phyloP scores from a whole-genome alignment of 2,797 vertebrate genomes.

The Coregonus sp. region DNA sequence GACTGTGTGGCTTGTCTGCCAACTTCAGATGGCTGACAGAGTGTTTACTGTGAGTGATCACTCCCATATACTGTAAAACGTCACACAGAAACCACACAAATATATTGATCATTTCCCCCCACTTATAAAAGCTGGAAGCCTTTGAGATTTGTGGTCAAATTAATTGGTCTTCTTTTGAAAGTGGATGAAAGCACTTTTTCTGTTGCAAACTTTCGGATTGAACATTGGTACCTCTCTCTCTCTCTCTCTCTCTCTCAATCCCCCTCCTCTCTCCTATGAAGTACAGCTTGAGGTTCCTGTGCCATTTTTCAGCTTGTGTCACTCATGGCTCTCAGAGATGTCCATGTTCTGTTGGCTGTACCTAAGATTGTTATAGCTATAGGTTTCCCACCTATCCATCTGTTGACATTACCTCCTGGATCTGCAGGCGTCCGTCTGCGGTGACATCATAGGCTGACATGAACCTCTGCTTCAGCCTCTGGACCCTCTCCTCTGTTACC shows the following conservation, averaged over 20 bases:
- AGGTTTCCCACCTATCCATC: neutral
- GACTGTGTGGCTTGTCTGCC: neutral
- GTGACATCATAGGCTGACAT: slow-evolving; percentile 80
- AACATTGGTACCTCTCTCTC: neutral
- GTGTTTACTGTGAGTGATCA: neutral
- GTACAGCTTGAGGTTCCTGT: neutral
- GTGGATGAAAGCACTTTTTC: neutral
- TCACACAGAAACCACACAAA: slow-evolving; percentile 20
- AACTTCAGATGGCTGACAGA: neutral
- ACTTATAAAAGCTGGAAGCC: slow-evolving; percentile 21
- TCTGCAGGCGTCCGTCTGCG: slow-evolving; percentile 83
- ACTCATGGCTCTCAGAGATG: neutral
- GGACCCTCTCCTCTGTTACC: slow-evolving; percentile 79
- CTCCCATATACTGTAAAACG: slow-evolving; percentile 14
- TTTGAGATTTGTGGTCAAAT: slow-evolving; percentile 17
- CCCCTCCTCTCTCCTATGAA: neutral
- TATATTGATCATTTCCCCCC: slow-evolving; percentile 42
- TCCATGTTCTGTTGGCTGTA: neutral
- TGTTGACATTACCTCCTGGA: slow-evolving; percentile 85
- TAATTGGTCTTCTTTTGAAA: neutral
- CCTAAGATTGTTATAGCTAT: too few species aligned
- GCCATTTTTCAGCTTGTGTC: neutral
- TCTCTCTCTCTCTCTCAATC: neutral
- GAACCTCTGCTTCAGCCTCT: slow-evolving; percentile 83
- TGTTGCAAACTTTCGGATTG: neutral